Evolutionary conservation across 2,888 invertebrate genomes (phyloP), one percentile per base, ranked within the genome.

Genomic region (Aphodius sticticus): DNA sequence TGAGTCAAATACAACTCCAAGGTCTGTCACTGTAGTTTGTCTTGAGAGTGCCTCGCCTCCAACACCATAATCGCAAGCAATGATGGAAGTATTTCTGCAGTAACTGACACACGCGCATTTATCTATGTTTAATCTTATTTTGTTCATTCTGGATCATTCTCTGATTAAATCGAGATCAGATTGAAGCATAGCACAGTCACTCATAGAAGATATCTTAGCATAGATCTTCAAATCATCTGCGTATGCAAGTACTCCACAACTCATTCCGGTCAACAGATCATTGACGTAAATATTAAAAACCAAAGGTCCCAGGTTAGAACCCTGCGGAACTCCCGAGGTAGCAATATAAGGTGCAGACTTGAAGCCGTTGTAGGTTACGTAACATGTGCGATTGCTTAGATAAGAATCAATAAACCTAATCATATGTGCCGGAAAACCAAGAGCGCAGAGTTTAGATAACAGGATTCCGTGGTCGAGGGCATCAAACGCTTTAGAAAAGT

Each of bases 401-500:
- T 26, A 26, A 26, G 26, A 26, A 3, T 26, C 26, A 26, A 26
- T 26, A 26, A 26, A 26, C 26, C 26, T 26, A 26, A 26, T 26
- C 26, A 26, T 26, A 26, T 26, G 26, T 26, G 2, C 26, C 26
- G 26, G 26, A 26, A 26, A 26, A 26, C 26, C 26, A 71, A 71
- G 35, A 35, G 71, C 16, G 35, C 35, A 16, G 7, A 71, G 35
- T 71, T 71, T 71, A 71, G 16, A 35, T 71, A 71, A 35, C 35
- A 71, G 16, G 71, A 26, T 3, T 26, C 26, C 26, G 26, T 71
- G 71, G 12, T 71, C 15, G 26, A 71, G 35, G 35, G 15, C 35
- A n/a, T 71, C 4, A 71, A 71, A 12, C 26, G 26, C 26, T 26
- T 26, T 26, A 26, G 26, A 74, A 74, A 74, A 74, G 26, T 74